Evolutionary conservation across 2,797 vertebrate species (phyloP), one percentile per base, ranked within the genome.

Genomic region (Echiichthys vipera): DNA sequence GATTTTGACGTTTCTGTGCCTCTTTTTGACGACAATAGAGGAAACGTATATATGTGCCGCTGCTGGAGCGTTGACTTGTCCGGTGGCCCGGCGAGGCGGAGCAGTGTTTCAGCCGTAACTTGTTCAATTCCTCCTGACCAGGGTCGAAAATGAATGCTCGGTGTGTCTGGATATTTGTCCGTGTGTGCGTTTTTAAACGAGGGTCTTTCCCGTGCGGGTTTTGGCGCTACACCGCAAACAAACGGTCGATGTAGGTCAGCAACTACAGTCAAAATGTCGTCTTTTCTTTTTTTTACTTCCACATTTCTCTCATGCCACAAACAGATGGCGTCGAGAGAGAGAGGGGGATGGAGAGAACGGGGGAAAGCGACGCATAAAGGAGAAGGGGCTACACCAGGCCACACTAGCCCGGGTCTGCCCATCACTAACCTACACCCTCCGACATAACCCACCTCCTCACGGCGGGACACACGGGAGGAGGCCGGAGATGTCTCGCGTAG

Each of bases 231-330:
- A 24, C 67, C 65, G 65, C 65, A 54, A 72, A 77, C 61, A 78
- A 77, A 80, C 32, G 86, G 40, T 68, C 85, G 80, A 89, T 91
- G 70, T 89, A 87, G 93, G 93, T 93, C 87, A 93, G 72, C 84
- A 86, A 90, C 74, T 82, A 86, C 75, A 89, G 88, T 70, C 89
- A 92, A 93, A 93, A 95, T 93, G 92, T 93, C 92, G 93, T 86
- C 89, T 92, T 91, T 89, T 86, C 74, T 85, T 86, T 80, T 89
- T 62, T 92, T 83, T 85, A 92, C 89, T 92, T 91, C 88, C 85
- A 91, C 90, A 89, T 92, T n/a, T 91, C 88, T 91, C 82, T 89
- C 86, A 53, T 90, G 92, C 88, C 89, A 92, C 91, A 90, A 93
- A 94, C 93, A 93, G 93, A 93, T 92, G 91, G 91, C 91, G 93